Conservation (phyloP, 2,113 vertebrate genomes). For the Rhinogobius similis region DNA sequence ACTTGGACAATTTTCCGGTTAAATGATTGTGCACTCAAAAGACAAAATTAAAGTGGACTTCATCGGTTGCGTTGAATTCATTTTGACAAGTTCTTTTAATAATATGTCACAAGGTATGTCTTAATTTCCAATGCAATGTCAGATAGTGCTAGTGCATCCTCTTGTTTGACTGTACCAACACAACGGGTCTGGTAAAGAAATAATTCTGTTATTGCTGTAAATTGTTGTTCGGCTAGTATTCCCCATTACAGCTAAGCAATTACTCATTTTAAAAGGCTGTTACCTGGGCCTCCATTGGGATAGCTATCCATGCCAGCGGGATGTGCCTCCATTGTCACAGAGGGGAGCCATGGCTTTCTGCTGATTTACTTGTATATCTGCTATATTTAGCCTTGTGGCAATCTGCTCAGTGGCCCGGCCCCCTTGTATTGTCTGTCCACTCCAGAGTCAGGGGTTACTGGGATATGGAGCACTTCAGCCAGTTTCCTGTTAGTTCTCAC, state of each 20-base stretch:
- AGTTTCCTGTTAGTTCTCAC: conserved; percentile 43
- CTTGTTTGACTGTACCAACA: conserved; percentile 57
- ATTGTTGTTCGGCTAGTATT: conserved; percentile 62
- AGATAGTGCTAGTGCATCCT: conserved; percentile 23
- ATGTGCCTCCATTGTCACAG: conserved; percentile 74
- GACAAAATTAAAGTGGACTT: neutral
- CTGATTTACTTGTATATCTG: conserved; percentile 66
- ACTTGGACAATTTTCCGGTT: no score
- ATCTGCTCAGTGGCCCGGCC: conserved; percentile 55
- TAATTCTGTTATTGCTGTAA: conserved; percentile 71
- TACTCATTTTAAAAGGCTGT: conserved; percentile 70
- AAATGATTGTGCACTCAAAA: neutral
- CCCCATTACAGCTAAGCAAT: conserved; percentile 66
- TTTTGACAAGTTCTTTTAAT: neutral
- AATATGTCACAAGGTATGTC: neutral
- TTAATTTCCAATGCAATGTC: conserved; percentile 12
- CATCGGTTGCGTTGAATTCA: neutral
- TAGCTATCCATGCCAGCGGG: conserved; percentile 65
- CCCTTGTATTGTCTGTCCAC: conserved; percentile 54
- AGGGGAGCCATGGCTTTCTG: conserved; percentile 68
- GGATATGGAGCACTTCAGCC: conserved; percentile 41
- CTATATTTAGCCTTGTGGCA: conserved; percentile 66
- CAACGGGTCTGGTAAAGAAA: conserved; percentile 67
- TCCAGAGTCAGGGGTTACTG: conserved; percentile 63
- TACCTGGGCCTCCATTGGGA: conserved; percentile 68